These are phyloP conservation scores for Lomographa bimaculata DNA, from an alignment of 2,888 invertebrate species.

Conservation along the genomic window DNA sequence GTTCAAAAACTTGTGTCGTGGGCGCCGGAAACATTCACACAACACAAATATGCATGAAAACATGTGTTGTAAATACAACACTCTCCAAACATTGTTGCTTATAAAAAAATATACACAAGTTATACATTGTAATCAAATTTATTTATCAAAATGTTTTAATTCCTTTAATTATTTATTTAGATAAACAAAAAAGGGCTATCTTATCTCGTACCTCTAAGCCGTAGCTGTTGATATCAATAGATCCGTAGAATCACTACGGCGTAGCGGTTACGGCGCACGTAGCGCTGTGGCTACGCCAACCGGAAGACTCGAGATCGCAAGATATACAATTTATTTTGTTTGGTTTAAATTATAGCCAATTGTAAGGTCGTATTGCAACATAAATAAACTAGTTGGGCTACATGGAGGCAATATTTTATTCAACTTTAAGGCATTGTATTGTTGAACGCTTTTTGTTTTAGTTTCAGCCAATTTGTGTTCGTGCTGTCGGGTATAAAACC, in stretches of 20 bases:
- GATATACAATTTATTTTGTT: conserved; percentile 28
- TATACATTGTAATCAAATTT: no score
- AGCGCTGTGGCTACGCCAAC: conserved; percentile 17
- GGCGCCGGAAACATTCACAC: no score
- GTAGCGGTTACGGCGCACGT: conserved; percentile 23
- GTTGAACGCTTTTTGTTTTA: conserved; percentile 12
- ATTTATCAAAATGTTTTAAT: no score
- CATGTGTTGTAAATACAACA: no score
- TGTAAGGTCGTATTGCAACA: conserved; percentile 5
- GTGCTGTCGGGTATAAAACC: conserved; percentile 4
- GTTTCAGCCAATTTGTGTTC: conserved; percentile 6
- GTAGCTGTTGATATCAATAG: no score
- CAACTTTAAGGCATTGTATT: conserved; percentile 12
- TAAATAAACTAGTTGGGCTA: conserved; percentile 9
- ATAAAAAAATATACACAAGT: no score
- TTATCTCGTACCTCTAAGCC: no score
- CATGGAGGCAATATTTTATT: conserved; percentile 8
- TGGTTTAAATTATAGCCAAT: conserved; percentile 11
- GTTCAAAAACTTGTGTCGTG: no score
- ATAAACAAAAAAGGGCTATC: no score
- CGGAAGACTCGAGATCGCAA: conserved; percentile 20
- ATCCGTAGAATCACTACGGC: conserved; percentile 11
- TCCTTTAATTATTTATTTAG: no score
- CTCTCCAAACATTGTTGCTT: no score
- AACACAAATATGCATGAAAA: no score